These are phyloP conservation scores for Aurelia sp. DNA, from an alignment of 30 jellyfish, hydroid and myxozoan genomes.

Conservation along the genomic window DNA sequence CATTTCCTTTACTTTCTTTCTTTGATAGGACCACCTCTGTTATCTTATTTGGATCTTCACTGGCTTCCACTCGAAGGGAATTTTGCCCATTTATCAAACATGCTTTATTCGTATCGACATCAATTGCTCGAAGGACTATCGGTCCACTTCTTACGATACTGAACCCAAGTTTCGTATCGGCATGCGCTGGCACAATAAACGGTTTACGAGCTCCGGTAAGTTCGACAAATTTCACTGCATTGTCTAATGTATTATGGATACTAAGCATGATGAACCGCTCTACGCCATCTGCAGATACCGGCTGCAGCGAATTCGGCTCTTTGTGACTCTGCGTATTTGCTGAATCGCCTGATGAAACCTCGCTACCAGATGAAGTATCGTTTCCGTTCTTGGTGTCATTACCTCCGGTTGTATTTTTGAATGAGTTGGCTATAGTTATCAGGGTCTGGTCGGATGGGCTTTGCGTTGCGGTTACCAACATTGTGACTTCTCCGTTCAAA, in stretches of 20 bases:
- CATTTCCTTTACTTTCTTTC: neutral
- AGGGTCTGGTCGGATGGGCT: slow-evolving; percentile 39
- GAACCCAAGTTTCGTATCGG: slow-evolving; percentile 56
- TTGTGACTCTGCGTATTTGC: neutral
- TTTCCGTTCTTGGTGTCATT: neutral
- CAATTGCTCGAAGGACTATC: slow-evolving; percentile 47
- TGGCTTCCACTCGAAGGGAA: slow-evolving; percentile 48
- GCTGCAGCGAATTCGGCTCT: neutral
- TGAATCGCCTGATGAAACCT: neutral
- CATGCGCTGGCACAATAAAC: slow-evolving; percentile 62
- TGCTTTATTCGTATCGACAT: slow-evolving; percentile 41
- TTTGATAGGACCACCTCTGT: slow-evolving; percentile 74
- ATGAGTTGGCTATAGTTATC: slow-evolving; percentile 10
- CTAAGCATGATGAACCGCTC: slow-evolving; percentile 51
- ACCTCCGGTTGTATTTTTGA: neutral
- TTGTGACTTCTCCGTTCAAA: slow-evolving; percentile 73
- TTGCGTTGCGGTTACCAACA: slow-evolving; percentile 38
- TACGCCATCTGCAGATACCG: neutral
- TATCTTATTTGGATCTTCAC: slow-evolving; percentile 61
- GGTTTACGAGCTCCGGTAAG: slow-evolving; percentile 81
- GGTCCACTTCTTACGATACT: slow-evolving; percentile 50
- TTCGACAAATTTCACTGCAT: slow-evolving; percentile 40
- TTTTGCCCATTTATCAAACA: slow-evolving; percentile 75
- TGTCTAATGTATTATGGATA: slow-evolving; percentile 38
- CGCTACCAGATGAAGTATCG: neutral